phyloP scores from a whole-genome alignment of 2,113 vertebrate genomes.

The Lepisosteus oculatus region DNA sequence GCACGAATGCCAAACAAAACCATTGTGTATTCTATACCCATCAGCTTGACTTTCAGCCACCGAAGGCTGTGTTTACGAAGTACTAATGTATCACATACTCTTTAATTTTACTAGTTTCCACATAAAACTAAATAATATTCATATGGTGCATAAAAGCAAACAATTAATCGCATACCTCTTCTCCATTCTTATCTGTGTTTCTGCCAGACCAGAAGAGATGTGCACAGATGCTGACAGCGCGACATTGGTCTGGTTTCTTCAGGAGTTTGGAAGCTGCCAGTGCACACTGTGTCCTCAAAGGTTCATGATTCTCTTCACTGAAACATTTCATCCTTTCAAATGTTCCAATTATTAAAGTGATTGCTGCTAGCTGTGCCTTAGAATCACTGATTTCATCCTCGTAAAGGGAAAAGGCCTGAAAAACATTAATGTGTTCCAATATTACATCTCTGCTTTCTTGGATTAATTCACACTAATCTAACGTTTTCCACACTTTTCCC shows the following conservation, averaged over 20 bases:
- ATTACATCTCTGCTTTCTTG: neutral
- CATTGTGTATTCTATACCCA: too few relatives aligned
- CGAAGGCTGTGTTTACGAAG: too few relatives aligned
- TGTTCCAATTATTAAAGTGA: constrained; percentile 95
- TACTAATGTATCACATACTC: too few relatives aligned
- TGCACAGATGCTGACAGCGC: constrained; percentile 93
- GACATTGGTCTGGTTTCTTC: constrained; percentile 95
- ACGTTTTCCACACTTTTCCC: too few relatives aligned
- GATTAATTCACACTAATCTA: neutral
- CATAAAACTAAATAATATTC: neutral
- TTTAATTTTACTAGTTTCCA: neutral
- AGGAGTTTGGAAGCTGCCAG: constrained; percentile 94
- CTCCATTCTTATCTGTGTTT: constrained; percentile 91
- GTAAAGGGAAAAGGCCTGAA: constrained; percentile 93
- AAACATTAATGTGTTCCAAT: neutral
- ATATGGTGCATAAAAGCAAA: neutral
- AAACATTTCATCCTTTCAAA: constrained; percentile 95
- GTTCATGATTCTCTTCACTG: constrained; percentile 96
- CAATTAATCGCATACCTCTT: constrained; percentile 73
- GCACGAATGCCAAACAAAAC: too few relatives aligned
- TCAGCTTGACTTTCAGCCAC: too few relatives aligned
- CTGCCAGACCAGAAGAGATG: constrained; percentile 96
- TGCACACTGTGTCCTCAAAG: constrained; percentile 91
- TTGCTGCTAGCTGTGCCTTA: constrained; percentile 97
- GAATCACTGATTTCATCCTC: constrained; percentile 99